Conservation (phyloP, 1,140 invertebrate genomes). For the Agrypnia vestita region DNA sequence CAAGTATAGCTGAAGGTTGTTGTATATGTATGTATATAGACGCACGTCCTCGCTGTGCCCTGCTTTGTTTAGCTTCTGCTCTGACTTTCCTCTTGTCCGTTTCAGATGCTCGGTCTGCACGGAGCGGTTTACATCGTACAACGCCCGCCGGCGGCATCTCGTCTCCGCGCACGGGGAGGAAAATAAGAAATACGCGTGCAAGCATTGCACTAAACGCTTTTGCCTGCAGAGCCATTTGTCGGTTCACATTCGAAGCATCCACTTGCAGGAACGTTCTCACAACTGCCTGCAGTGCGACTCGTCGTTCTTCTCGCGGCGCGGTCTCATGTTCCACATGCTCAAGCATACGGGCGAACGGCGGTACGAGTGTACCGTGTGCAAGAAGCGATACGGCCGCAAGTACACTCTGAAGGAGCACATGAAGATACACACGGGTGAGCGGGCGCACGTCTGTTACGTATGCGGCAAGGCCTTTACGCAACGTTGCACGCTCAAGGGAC, state of each 20-base stretch:
- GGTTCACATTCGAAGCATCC: constrained; percentile 68
- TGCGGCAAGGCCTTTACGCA: constrained; percentile 73
- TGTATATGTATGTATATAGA: too few species aligned
- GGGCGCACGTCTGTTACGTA: constrained; percentile 72
- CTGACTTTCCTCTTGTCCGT: constrained; percentile 25
- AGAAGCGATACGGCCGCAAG: constrained; percentile 78
- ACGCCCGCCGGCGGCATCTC: constrained; percentile 69
- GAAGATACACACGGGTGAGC: constrained; percentile 76
- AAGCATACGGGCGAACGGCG: constrained; percentile 80
- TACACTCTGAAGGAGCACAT: constrained; percentile 81
- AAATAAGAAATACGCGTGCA: constrained; percentile 65
- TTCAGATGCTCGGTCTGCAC: constrained; percentile 68
- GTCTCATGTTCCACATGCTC: constrained; percentile 72
- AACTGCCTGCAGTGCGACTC: constrained; percentile 67
- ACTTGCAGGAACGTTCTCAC: constrained; percentile 67
- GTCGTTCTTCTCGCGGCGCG: constrained; percentile 65
- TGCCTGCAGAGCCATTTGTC: constrained; percentile 66
- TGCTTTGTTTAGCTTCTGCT: background rate
- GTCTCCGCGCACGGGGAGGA: constrained; percentile 65
- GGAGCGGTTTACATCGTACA: constrained; percentile 71
- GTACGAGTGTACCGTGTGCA: constrained; percentile 75
- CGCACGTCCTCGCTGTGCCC: too few species aligned
- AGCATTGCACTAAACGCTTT: constrained; percentile 67
- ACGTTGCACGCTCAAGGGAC: constrained; percentile 68
- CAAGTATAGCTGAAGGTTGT: too few species aligned